Conservation (phyloP, 2,888 invertebrate species). For the Acleris sparsana region DNA sequence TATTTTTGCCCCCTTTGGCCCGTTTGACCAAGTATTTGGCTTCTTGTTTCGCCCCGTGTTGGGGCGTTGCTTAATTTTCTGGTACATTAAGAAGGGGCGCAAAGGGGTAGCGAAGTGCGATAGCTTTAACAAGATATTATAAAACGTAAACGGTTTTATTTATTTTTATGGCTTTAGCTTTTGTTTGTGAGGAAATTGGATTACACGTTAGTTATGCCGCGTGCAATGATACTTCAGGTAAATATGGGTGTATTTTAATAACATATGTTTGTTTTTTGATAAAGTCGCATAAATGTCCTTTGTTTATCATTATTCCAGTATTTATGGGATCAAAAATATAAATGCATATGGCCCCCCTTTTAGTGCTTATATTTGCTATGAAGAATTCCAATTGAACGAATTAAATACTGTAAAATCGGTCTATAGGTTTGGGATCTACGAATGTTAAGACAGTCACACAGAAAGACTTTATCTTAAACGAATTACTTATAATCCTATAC, state of each 20-base stretch:
- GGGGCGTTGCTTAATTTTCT: slow-evolving; percentile 70
- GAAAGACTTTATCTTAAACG: background rate
- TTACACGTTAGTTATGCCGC: slow-evolving; percentile 2
- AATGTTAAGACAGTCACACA: background rate
- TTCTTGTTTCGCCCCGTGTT: slow-evolving; percentile 17
- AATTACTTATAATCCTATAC: background rate
- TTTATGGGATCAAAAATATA: too few species aligned
- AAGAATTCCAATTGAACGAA: too few species aligned
- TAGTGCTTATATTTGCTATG: too few species aligned
- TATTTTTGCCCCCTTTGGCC: slow-evolving; percentile 18
- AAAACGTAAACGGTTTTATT: slow-evolving; percentile 36
- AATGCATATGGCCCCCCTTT: too few species aligned
- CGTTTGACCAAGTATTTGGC: slow-evolving; percentile 18
- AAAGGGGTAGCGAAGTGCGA: slow-evolving; percentile 31
- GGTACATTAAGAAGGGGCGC: slow-evolving; percentile 77
- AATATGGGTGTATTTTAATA: too few species aligned
- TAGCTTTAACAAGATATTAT: slow-evolving; percentile 34
- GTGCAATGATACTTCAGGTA: too few species aligned
- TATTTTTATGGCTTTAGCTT: slow-evolving; percentile 31
- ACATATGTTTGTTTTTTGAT: too few species aligned
- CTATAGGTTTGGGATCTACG: background rate
- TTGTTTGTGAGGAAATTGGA: slow-evolving; percentile 26
- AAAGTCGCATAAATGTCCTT: too few species aligned
- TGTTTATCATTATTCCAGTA: too few species aligned
- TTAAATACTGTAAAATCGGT: too few species aligned